Evolutionary conservation across 2,888 invertebrate species (phyloP).

Genomic region (Dusona sp.): DNA sequence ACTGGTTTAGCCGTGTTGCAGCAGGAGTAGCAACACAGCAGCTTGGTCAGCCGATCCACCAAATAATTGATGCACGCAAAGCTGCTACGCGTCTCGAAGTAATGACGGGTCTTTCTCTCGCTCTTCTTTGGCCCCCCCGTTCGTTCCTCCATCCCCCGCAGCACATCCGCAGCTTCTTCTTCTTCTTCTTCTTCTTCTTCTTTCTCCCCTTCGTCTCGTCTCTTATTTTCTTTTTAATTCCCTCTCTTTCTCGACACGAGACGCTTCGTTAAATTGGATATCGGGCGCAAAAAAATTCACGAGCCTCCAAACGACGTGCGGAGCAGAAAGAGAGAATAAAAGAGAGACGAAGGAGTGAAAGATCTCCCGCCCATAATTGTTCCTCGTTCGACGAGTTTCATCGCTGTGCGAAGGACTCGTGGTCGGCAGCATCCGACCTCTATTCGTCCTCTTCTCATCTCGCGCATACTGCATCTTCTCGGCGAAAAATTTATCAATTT

Average conservation of each 20-base stretch:
- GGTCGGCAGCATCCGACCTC: neutral
- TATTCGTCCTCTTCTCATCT: neutral
- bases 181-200: slow-evolving; percentile 8
- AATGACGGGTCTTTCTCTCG: slow-evolving; percentile 66
- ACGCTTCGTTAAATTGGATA: slow-evolving; percentile 57
- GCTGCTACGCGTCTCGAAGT: slow-evolving; percentile 59
- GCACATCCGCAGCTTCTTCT: slow-evolving; percentile 33
- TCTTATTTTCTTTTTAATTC: neutral
- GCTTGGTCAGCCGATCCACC: slow-evolving; percentile 70
- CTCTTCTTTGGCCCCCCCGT: slow-evolving; percentile 32
- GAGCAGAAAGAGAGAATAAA: neutral
- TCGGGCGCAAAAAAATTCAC: slow-evolving; percentile 54
- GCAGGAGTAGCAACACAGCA: slow-evolving; percentile 15
- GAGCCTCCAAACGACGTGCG: slow-evolving; percentile 39
- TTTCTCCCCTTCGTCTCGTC: neutral
- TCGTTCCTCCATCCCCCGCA: slow-evolving; percentile 13
- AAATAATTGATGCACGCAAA: slow-evolving; percentile 79
- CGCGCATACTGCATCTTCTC: neutral
- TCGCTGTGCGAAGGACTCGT: neutral
- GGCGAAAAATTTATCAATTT: slow-evolving; percentile 33
- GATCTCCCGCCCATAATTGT: slow-evolving; percentile 46
- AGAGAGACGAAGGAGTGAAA: slow-evolving; percentile 8
- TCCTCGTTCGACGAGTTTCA: slow-evolving; percentile 32
- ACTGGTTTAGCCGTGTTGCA: slow-evolving; percentile 55
- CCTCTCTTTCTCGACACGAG: slow-evolving; percentile 4